These are phyloP conservation scores for Drosophila mimetica DNA, from an alignment of 2,888 invertebrate genomes.

Conservation along the genomic window DNA sequence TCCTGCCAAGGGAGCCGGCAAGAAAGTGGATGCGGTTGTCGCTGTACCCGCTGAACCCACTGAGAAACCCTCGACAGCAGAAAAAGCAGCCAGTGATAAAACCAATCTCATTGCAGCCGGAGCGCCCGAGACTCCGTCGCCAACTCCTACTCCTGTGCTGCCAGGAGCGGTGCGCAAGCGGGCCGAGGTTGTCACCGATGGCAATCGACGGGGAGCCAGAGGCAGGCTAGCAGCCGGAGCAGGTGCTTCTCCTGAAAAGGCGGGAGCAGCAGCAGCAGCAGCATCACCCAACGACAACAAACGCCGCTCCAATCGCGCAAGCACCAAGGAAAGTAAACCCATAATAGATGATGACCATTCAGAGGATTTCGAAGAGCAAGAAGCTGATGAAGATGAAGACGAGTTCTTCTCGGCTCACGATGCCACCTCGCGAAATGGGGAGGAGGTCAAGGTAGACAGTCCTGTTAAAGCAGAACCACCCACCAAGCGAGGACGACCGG, in stretches of 20 bases:
- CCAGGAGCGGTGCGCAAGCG: constrained; percentile 86
- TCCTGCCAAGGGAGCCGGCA: constrained; percentile 51
- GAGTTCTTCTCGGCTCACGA: constrained; percentile 75
- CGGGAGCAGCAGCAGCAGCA: background rate
- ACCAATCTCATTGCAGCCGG: constrained; percentile 37
- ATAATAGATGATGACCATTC: constrained; percentile 53
- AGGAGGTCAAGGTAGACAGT: constrained; percentile 17
- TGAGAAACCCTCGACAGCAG: constrained; percentile 40
- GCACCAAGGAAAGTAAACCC: constrained; percentile 62
- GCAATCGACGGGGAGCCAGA: constrained; percentile 83
- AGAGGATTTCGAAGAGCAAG: constrained; percentile 58
- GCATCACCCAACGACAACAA: constrained; percentile 68
- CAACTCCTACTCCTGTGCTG: constrained; percentile 38
- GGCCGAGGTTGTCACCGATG: constrained; percentile 84
- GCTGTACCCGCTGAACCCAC: constrained; percentile 69
- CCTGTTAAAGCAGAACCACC: constrained; percentile 38
- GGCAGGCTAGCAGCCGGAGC: constrained; percentile 43
- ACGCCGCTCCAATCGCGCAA: constrained; percentile 80
- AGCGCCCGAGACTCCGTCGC: constrained; percentile 3
- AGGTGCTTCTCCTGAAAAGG: background rate
- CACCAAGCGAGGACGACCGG: constrained; percentile 64
- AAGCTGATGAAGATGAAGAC: constrained; percentile 63
- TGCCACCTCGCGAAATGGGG: constrained; percentile 67
- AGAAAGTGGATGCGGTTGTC: constrained; percentile 25
- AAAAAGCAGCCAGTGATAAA: constrained; percentile 59